Conservation (phyloP, 1,140 invertebrate genomes). For the Drosophila kepulauana region DNA sequence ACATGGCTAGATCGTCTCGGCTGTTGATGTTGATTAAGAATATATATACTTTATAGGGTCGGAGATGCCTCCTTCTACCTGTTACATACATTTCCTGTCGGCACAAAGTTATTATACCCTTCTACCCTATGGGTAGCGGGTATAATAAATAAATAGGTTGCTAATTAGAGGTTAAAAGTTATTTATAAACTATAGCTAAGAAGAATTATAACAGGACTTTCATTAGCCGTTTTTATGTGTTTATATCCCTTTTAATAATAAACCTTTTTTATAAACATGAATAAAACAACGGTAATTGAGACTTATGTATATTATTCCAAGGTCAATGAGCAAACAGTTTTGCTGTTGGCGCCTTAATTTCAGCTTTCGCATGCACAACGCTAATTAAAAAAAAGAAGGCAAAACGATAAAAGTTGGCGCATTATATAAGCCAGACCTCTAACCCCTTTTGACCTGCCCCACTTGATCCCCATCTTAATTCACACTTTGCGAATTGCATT, state of each 20-base stretch:
- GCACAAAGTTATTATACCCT: too few relatives aligned
- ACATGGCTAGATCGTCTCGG: too few relatives aligned
- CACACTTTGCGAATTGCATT: conserved; percentile 43
- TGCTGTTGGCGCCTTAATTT: conserved; percentile 9
- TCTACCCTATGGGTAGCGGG: too few relatives aligned
- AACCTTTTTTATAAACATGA: conserved; percentile 3
- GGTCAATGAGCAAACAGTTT: not conserved
- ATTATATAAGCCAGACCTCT: conserved; percentile 27
- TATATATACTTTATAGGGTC: too few relatives aligned
- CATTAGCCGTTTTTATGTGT: not conserved
- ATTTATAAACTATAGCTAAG: too few relatives aligned
- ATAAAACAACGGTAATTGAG: not conserved
- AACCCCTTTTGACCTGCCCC: conserved; percentile 5
- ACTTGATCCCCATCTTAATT: conserved; percentile 20
- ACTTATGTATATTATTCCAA: not conserved
- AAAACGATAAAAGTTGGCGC: conserved; percentile 30
- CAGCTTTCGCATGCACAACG: conserved; percentile 11
- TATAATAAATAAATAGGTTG: too few relatives aligned
- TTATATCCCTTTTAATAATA: not conserved
- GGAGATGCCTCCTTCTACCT: too few relatives aligned
- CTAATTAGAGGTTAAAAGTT: too few relatives aligned
- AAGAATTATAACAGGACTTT: too few relatives aligned
- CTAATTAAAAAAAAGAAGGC: conserved; percentile 39
- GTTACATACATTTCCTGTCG: too few relatives aligned
- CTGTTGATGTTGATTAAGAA: too few relatives aligned